A percentile compares a stretch with the other conserved stretches of the same genome.
These are phyloP conservation scores for Rhombomys opimus DNA, from an alignment of 2,113 vertebrate genomes.

Conservation along the genomic window DNA sequence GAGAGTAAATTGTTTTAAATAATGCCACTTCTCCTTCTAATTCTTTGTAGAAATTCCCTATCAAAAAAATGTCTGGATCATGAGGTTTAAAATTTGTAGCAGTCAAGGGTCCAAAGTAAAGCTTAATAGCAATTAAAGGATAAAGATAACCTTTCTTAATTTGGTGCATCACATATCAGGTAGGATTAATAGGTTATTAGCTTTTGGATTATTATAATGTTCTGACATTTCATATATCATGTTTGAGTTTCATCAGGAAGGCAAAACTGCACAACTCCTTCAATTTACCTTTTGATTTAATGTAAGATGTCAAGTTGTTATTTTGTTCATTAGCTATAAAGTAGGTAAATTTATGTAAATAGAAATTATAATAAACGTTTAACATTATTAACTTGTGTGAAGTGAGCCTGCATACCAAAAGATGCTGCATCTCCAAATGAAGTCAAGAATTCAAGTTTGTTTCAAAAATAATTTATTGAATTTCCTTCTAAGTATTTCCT, in stretches of 20 bases:
- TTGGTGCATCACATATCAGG: not conserved
- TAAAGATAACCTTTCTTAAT: not conserved
- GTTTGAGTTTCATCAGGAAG: conserved; percentile 33
- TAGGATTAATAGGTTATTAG: conserved; percentile 56
- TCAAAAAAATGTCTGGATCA: not conserved
- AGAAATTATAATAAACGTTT: conserved; percentile 41
- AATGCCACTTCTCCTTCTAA: fast-evolving
- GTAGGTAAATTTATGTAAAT: conserved; percentile 58
- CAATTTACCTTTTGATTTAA: conserved; percentile 59
- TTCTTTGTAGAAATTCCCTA: not conserved
- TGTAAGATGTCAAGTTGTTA: conserved; percentile 58
- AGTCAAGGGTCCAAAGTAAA: not conserved
- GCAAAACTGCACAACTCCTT: conserved; percentile 49
- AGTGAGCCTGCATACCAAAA: not conserved
- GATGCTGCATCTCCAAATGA: not conserved
- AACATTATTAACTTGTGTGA: conserved; percentile 4
- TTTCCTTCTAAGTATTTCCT: not conserved
- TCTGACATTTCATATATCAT: conserved; percentile 57
- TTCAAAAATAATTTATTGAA: not conserved
- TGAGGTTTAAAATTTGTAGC: not conserved
- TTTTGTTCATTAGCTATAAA: conserved; percentile 69
- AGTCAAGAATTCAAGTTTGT: not conserved
- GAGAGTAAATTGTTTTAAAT: not conserved
- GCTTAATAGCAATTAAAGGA: not conserved
- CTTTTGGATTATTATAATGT: conserved; percentile 12